These are phyloP conservation scores for Epizoanthus stellaris DNA, from an alignment of 92 coral and sea anemone genomes.

Conservation along the genomic window DNA sequence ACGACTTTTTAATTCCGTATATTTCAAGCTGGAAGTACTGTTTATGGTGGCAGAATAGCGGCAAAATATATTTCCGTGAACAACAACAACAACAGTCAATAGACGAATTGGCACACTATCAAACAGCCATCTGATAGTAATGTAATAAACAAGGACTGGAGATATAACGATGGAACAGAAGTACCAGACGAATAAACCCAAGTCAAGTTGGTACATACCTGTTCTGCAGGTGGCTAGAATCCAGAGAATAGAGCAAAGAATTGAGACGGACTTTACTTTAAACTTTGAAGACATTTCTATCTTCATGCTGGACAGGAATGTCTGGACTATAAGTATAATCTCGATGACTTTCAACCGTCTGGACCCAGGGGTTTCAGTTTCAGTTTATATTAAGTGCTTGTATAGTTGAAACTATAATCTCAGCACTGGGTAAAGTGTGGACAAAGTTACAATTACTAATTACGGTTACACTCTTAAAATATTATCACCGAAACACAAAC, in stretches of 20 bases:
- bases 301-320: not conserved
- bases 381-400: no score
- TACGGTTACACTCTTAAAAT: no score
- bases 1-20: not conserved
- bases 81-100: no score
- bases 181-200: not conserved
- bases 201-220: not conserved
- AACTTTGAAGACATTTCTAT: slow-evolving; percentile 5
- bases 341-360: no score
- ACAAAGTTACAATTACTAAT: no score
- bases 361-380: no score
- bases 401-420: no score
- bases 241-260: not conserved
- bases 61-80: no score
- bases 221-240: not conserved
- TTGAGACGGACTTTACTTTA: not conserved
- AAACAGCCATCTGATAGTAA: not conserved
- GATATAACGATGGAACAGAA: not conserved
- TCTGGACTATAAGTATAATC: not conserved
- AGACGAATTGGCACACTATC: not conserved
- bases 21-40: not conserved
- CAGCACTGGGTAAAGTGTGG: no score
- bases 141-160: not conserved
- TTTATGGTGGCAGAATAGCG: no score
- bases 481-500: no score